Percentiles rank a stretch among this genome's conserved stretches.
These are phyloP conservation scores for Merluccius polli DNA, from an alignment of 2,797 vertebrate genomes.

Conservation along the genomic window DNA sequence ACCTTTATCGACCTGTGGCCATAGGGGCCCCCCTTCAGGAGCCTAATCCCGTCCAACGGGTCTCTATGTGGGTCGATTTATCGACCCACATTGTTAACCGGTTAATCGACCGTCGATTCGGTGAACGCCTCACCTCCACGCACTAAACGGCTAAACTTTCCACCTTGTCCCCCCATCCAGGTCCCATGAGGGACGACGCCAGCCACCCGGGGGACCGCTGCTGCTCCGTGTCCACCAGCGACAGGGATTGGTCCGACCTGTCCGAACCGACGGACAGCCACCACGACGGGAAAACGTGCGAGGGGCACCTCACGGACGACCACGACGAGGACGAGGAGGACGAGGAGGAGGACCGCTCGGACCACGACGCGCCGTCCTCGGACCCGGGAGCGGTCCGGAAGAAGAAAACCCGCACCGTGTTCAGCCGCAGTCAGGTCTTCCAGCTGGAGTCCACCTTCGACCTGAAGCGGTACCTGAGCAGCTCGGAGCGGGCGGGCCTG, in stretches of 20 bases:
- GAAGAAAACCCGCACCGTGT: constrained; percentile 89
- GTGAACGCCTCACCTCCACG: too few species aligned
- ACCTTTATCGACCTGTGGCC: neutral
- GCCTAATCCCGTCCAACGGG: too few species aligned
- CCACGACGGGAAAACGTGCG: constrained; percentile 50
- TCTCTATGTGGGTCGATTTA: neutral
- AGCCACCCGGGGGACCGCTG: constrained; percentile 47
- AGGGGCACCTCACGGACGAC: constrained; percentile 52
- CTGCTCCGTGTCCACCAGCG: constrained; percentile 69
- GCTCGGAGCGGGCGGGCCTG: constrained; percentile 76
- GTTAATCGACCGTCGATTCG: too few species aligned
- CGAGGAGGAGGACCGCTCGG: constrained; percentile 43
- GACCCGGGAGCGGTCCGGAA: constrained; percentile 65
- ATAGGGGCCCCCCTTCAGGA: neutral
- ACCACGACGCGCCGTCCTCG: constrained; percentile 41
- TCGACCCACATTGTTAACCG: too few species aligned
- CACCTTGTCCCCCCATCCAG: constrained; percentile 42
- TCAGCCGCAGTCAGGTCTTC: constrained; percentile 88
- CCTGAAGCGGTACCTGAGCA: constrained; percentile 83
- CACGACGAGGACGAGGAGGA: constrained; percentile 50
- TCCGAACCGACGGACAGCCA: constrained; percentile 73
- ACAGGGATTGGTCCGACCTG: constrained; percentile 79
- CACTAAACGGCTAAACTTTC: neutral
- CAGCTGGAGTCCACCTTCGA: constrained; percentile 94
- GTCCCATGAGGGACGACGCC: constrained; percentile 45